Evolutionary conservation across 2,888 invertebrate species (phyloP).

Genomic region (Eudasyphora cyanicolor): DNA sequence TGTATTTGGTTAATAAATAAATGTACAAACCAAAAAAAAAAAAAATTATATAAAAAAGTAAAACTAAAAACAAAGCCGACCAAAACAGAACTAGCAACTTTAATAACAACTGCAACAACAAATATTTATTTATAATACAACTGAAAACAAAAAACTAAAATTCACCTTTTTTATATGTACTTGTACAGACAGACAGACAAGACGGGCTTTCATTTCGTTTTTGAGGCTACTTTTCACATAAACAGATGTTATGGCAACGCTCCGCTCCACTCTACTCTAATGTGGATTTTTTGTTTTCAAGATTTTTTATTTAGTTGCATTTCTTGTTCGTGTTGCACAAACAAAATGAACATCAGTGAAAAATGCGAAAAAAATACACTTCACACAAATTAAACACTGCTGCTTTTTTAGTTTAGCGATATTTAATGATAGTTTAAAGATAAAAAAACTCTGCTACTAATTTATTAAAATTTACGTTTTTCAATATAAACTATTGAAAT

Average conservation of each 20-base stretch:
- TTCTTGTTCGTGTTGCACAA: conserved; percentile 12
- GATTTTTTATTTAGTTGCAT: conserved; percentile 9
- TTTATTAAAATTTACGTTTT: neutral
- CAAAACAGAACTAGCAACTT: neutral
- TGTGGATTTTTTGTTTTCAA: conserved; percentile 13
- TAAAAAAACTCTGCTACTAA: neutral
- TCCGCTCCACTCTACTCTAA: neutral
- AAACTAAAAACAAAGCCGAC: neutral
- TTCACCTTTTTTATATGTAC: neutral
- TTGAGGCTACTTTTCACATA: neutral
- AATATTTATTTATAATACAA: neutral
- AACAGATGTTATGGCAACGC: conserved; percentile 17
- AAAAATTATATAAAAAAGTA: no score
- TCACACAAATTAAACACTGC: neutral
- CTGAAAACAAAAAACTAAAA: neutral
- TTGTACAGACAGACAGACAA: neutral
- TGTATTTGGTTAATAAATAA: conserved; percentile 52
- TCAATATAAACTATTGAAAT: neutral
- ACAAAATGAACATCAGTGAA: neutral
- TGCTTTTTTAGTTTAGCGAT: neutral
- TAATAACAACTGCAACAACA: neutral
- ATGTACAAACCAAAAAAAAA: neutral
- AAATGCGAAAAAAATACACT: neutral
- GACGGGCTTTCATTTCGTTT: conserved; percentile 18
- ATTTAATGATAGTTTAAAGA: neutral